Evolutionary conservation across 1,140 invertebrate species (phyloP), one percentile per base, ranked within the genome.

Genomic region (Magallana ariakensis): DNA sequence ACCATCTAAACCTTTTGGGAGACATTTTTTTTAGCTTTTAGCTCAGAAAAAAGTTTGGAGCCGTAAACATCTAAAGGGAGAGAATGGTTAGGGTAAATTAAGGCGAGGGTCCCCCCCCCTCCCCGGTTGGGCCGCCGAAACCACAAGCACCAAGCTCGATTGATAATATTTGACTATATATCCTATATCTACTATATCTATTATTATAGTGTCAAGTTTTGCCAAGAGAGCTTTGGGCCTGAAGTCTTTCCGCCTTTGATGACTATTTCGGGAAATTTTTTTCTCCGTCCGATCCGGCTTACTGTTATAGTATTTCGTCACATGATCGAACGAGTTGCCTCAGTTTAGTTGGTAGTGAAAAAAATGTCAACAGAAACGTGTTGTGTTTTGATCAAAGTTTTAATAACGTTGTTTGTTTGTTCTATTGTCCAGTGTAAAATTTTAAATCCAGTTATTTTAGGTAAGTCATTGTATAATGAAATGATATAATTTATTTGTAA

Each of bases 401-500:
- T 75, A 75, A 33, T 26, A 1, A 33, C 13, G 33, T 22, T 75
- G 11, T 22, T 75, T 19, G 1, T 75, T 19, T 75, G 5, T 75
- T 26, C 4, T 33, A 11, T 33, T 75, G 66, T 26, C 22, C 66
- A 33, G 8, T 26, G 66, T 75, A 75, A 13, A 26, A 75, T 33
- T 75, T 75, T 75, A 26, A 75, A 75, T 75, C 66, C 66, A 13
- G 66, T 75, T 26, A 75, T 75, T 75, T 75, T 75, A 26, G 22
- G 66, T 75, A 75, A 75, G 66, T 19, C 5, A 13, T n/a, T 16
- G 11, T 62, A n/a, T 62, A 8, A 15, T n/a, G 5, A 62, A n/a
- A n/a, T n/a, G 15, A 62, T n/a, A 3, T 9, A 19, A 46, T 46
- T 46, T 46, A 46, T 46, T 46, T 46, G 33, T 46, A 46, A 46